A percentile compares a stretch with the other conserved stretches of the same genome.
Evolutionary conservation across 2,113 vertebrate genomes (phyloP).

Genomic region (Acrocephalus kingi): DNA sequence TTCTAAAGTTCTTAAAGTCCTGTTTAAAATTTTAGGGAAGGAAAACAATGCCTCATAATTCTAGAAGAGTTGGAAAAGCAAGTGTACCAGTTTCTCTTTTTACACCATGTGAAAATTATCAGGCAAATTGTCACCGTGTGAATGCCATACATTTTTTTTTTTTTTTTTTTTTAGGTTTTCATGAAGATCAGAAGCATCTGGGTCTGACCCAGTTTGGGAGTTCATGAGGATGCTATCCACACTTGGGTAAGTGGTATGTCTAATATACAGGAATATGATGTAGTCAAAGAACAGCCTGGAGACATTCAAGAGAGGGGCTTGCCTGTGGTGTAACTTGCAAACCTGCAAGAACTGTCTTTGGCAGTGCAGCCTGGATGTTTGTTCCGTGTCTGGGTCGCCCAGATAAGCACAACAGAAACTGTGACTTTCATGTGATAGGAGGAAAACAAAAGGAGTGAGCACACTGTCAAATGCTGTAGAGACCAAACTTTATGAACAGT

Average conservation of each 20-base stretch:
- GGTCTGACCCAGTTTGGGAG: neutral
- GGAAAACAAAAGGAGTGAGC: neutral
- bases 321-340: neutral
- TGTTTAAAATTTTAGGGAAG: neutral
- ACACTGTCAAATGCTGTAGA: neutral
- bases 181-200: neutral
- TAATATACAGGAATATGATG: neutral
- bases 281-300: neutral
- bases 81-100: neutral
- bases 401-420: neutral
- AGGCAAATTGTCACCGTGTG: neutral
- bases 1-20: neutral
- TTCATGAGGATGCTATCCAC: neutral
- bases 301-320: accelerated
- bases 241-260: neutral
- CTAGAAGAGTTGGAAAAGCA: neutral
- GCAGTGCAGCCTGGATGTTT: neutral
- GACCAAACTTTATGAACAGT: neutral
- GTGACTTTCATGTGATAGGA: neutral
- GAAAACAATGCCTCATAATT: accelerated
- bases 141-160: neutral
- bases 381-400: neutral
- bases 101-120: neutral
- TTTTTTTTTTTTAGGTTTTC: neutral
- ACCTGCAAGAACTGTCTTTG: neutral